These are phyloP conservation scores for Synchiropus splendidus DNA, from an alignment of 2,113 vertebrate genomes.

Conservation along the genomic window DNA sequence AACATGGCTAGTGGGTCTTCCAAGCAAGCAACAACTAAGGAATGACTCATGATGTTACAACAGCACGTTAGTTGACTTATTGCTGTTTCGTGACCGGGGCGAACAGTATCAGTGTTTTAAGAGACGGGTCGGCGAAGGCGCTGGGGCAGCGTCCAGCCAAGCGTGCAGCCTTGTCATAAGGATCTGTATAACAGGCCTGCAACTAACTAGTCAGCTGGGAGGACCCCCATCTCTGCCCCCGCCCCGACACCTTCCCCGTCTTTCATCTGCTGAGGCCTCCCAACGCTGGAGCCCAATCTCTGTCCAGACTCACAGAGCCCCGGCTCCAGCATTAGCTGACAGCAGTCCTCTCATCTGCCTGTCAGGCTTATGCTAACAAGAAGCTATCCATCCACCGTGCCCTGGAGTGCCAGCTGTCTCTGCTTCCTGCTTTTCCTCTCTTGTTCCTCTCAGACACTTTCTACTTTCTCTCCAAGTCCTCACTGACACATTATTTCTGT, in stretches of 20 bases:
- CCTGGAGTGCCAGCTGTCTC: slow-evolving; percentile 71
- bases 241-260: slow-evolving; percentile 37
- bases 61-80: slow-evolving; percentile 85
- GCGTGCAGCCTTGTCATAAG: slow-evolving; percentile 91
- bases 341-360: slow-evolving; percentile 87
- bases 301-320: slow-evolving; percentile 38
- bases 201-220: slow-evolving; percentile 95
- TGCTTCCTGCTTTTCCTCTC: slow-evolving; percentile 58
- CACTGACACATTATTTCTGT: slow-evolving; percentile 45
- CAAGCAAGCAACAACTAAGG: slow-evolving; percentile 80
- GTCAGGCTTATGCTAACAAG: slow-evolving; percentile 96
- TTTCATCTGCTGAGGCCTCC: slow-evolving; percentile 53
- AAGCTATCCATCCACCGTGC: slow-evolving; percentile 66
- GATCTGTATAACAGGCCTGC: slow-evolving; percentile 84
- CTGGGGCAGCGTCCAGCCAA: slow-evolving; percentile 77
- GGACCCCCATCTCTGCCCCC: slow-evolving; percentile 65
- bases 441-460: slow-evolving; percentile 27
- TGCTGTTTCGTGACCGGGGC: slow-evolving; percentile 85
- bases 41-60: slow-evolving; percentile 96
- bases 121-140: slow-evolving; percentile 40
- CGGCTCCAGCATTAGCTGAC: slow-evolving; percentile 75
- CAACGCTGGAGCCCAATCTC: slow-evolving; percentile 45
- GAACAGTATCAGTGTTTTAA: slow-evolving; percentile 74
- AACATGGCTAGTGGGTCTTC: slow-evolving; percentile 64
- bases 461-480: slow-evolving; percentile 25